Base-by-base conservation (phyloP, 2,888 invertebrate genomes). In the Herminia tarsipennalis region DNA sequence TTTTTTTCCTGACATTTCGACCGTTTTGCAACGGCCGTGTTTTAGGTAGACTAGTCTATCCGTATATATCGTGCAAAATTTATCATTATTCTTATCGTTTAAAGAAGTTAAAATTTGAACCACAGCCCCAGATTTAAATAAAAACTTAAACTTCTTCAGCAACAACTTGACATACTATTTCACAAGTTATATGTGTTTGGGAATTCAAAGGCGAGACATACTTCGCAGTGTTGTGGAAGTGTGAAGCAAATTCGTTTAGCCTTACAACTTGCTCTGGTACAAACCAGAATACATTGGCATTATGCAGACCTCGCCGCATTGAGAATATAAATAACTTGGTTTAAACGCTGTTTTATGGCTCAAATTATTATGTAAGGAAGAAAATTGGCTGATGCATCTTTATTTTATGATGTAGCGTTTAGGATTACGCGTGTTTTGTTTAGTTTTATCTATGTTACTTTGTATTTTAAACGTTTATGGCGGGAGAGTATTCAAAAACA, bases 241-340 rank as follows among this genome's bases (percentile, higher is more conserved):
- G 33, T 22, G 22, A 22, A 12, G 37, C 20, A 57, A 66, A 57
- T 48, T 50, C 58, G 44, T 39, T 62, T 62, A 66, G 43, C 40
- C 43, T 12, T 13, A 42, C 29, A 60, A n/a, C 39, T 66, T 62
- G 47, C 27, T 45, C 46, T 35, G 9, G 47, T 46, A 36, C 55
- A 47, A 48, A 46, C 47, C 24, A 51, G 66, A 62, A 57, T 55
- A 51, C 55, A 66, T 44, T 40, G 42, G 51, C 39, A 66, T 66
- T 66, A 63, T 62, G 58, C 48, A 55, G 36, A 14, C 33, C 25
- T 29, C 28, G 37, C 44, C 37, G 42, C 42, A 12, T 3, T 6
- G 39, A 46, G 48, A 48, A 54, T 54, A 46, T 50, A 57, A 62
- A 66, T 57, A 62, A 50, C 54, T 54, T 41, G 18, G 14, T 37